Base-by-base conservation (phyloP, 1,140 invertebrate genomes). In the Drosophila grimshawi region DNA sequence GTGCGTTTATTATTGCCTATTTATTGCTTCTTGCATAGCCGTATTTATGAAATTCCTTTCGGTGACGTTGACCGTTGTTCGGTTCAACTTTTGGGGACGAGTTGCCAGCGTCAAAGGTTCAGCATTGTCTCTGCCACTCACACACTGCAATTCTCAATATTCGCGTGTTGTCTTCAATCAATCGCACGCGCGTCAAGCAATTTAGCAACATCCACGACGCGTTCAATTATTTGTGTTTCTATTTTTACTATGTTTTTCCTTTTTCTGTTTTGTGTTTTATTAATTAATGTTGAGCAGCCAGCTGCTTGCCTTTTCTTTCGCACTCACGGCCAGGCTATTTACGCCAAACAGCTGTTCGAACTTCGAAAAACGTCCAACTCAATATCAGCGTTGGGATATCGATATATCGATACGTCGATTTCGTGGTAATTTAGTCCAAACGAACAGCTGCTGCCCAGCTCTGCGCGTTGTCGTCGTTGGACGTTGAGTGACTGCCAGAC, bases 41-140 rank as follows among this genome's bases (percentile, higher is more conserved):
- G 8, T 49, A 51, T 37, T 7, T 45, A 64, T 39, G 48, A 57
- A 64, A 72, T 67, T 76, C 64, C 73, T 64, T 78, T 86, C 75
- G 75, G 67, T 86, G 81, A 86, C 82, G 81, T 74, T 74, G 71
- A 63, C 71, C 72, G 19, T 8, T 57, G 19, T 41, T 61, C 71
- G 10, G 30, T 37, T 60, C 48, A 67, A 56, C 66, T 67, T 67
- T 60, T 67, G 53, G 33, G 55, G 37, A 33, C 63, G 48, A 67
- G 7, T 73, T 72, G 48, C 41, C 57, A 76, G 48, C 45, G 67
- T 69, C 66, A 53, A 41, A 52, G 60, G 60, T 57, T 73, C 49
- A 73, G 52, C 66, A 77, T 73, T 43, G 68, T 68, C 68, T 68
- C 64, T 81, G 57, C 46, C 4, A 46, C 48, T 19, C 19, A 39